Conservation (phyloP, 1,140 invertebrate species). For the Penaeus japonicus region DNA sequence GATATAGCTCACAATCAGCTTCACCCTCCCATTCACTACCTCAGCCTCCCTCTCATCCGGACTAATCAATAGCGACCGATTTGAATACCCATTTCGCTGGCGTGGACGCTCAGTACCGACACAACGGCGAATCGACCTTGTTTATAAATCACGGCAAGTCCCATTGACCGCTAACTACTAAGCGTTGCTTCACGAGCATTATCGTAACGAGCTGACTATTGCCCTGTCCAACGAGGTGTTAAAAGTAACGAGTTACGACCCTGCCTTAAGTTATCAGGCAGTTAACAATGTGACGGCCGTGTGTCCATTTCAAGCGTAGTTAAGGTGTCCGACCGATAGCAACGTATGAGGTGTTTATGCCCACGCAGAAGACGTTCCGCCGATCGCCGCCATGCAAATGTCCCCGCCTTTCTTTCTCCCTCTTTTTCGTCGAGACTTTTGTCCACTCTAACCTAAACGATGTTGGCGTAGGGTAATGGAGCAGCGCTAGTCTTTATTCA, state of each 20-base stretch:
- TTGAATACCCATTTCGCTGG: neutral
- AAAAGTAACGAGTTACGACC: conserved; percentile 38
- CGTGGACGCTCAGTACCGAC: neutral
- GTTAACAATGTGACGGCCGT: conserved; percentile 23
- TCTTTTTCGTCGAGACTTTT: too few relatives aligned
- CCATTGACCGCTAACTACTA: conserved; percentile 20
- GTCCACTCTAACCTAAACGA: too few relatives aligned
- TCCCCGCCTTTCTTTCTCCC: too few relatives aligned
- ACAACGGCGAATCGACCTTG: conserved; percentile 19
- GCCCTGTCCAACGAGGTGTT: conserved; percentile 34
- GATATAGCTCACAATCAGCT: neutral
- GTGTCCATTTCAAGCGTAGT: conserved; percentile 11
- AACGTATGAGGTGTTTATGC: conserved; percentile 33
- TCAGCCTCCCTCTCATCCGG: neutral
- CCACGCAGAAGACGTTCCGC: too few relatives aligned
- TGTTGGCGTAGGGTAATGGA: too few relatives aligned
- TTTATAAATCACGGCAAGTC: conserved; percentile 22
- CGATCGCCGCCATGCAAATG: too few relatives aligned
- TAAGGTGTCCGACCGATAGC: neutral
- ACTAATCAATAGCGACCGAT: conserved; percentile 14
- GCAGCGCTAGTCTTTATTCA: too few relatives aligned
- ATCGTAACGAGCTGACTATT: conserved; percentile 28
- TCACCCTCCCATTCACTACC: neutral
- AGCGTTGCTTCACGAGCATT: conserved; percentile 20
- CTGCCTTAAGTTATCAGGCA: conserved; percentile 15